A percentile compares a stretch with the other conserved stretches of the same genome.
phyloP scores from a whole-genome alignment of 2,113 vertebrate species.

The Thalassarche chlororhynchos region DNA sequence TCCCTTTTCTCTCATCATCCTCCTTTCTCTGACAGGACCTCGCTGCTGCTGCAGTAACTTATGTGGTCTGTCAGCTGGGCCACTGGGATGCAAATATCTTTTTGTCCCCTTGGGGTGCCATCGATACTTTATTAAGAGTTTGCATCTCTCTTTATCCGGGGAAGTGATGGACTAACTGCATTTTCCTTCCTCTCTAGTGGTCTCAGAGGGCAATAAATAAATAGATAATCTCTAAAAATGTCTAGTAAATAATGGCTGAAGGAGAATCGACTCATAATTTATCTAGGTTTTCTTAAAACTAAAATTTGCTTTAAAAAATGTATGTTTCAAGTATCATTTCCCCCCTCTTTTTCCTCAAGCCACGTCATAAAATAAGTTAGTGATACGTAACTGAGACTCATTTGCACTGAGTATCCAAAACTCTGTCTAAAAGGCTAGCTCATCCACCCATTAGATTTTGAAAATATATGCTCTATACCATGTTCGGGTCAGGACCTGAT shows the following conservation, averaged over 20 bases:
- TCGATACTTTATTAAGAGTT: slow-evolving; percentile 50
- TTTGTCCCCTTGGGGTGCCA: slow-evolving; percentile 61
- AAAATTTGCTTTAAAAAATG: background rate
- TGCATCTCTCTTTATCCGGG: background rate
- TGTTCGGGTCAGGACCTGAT: background rate
- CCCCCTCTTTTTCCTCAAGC: background rate
- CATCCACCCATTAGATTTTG: background rate
- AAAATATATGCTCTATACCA: background rate
- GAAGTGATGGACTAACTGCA: slow-evolving; percentile 40
- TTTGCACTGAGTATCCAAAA: background rate
- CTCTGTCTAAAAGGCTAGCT: background rate
- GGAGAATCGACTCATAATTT: background rate
- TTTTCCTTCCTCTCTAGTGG: slow-evolving; percentile 30
- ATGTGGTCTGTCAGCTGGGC: background rate
- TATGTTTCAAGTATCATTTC: background rate
- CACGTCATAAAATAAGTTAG: background rate
- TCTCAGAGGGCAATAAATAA: slow-evolving; percentile 59
- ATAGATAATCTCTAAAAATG: slow-evolving; percentile 20
- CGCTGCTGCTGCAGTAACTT: slow-evolving; percentile 32
- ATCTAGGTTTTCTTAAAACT: background rate
- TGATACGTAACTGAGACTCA: background rate
- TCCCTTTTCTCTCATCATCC: background rate
- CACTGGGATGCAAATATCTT: slow-evolving; percentile 32
- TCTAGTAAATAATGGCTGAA: slow-evolving; percentile 31
- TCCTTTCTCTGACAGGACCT: background rate